Percentiles rank a stretch among this genome's conserved stretches.
Conservation (phyloP, 2,888 invertebrate species). For the Athalia cordata region DNA sequence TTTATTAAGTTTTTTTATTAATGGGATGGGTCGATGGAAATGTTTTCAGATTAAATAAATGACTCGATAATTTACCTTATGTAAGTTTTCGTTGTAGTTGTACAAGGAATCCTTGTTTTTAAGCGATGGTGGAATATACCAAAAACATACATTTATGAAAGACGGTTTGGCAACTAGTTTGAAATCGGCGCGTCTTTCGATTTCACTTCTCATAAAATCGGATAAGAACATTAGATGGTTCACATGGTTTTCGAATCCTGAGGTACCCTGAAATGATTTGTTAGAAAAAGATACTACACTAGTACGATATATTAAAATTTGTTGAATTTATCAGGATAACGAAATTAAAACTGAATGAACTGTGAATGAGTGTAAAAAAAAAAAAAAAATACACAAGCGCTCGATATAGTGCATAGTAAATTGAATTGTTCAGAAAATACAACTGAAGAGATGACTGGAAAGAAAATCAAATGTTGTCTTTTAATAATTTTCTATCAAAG, state of each 20-base stretch:
- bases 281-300: neutral
- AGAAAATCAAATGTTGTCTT: too few species aligned
- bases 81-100: constrained; percentile 69
- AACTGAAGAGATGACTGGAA: too few species aligned
- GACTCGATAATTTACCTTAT: constrained; percentile 68
- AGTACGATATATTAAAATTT: constrained; percentile 7
- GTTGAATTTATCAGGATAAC: too few species aligned
- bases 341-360: too few species aligned
- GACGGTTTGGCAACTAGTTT: constrained; percentile 75
- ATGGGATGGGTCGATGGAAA: neutral
- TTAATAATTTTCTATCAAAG: too few species aligned
- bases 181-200: constrained; percentile 71
- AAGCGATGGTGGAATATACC: constrained; percentile 79
- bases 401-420: too few species aligned
- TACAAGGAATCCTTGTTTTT: constrained; percentile 56
- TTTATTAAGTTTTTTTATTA: neutral
- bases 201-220: constrained; percentile 72
- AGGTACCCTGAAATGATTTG: constrained; percentile 68
- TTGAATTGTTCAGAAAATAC: too few species aligned
- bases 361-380: too few species aligned
- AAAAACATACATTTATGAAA: constrained; percentile 83
- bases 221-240: constrained; percentile 75
- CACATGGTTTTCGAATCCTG: constrained; percentile 76
- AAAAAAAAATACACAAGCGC: too few species aligned
- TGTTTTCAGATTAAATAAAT: too few species aligned